Base-by-base conservation (phyloP, 2,113 vertebrate genomes). In the Caranx ignobilis region DNA sequence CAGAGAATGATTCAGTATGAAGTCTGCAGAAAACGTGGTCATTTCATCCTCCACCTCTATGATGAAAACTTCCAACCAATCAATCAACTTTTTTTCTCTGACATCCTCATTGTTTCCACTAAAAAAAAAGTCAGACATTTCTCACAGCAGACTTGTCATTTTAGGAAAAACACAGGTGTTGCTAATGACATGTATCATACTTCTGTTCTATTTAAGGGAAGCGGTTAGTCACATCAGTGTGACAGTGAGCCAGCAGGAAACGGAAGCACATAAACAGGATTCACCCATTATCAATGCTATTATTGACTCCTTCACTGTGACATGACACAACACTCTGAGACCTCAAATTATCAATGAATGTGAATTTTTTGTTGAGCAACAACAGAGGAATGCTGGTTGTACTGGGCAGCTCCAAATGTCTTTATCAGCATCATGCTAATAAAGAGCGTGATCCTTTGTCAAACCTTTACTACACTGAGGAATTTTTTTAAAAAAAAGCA, bases 331-430 rank as follows among this genome's bases (percentile, higher is more conserved):
- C 26, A 26, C 26, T 26, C 26, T 26, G 26, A 26, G 26, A 26
- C 1, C 10, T 50, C 21, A 41, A 50, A 43, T 52, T 2, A 56
- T 55, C 37, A 6, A 32, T 55, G 7, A 34, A 39, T 19, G 19
- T 5, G 60, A 54, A 43, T 43, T 7, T 6, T 5, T 19, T 31
- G 26, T 15, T 70, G 70, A 62, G 11, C 32, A 47, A 26, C 39
- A 43, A 16, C 34, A n/a, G 41, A 84, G 52, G 41, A 69, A 79
- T 75, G 50, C 26, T 26, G 43, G 64, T 37, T 64, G 10, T n/a
- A 37, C 50, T n/a, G 19, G 34, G 19, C 50, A n/a, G 18, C 48
- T 74, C 75, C 26, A 47, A 5, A 52, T 26, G 16, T 39, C 1
- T 34, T 13, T 39, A 21, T 70, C 59, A 75, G 6, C 11, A 54